Percentiles rank a stretch among this genome's conserved stretches.
These are phyloP conservation scores for Merops nubicus DNA, from an alignment of 2,113 vertebrate genomes.

Conservation along the genomic window DNA sequence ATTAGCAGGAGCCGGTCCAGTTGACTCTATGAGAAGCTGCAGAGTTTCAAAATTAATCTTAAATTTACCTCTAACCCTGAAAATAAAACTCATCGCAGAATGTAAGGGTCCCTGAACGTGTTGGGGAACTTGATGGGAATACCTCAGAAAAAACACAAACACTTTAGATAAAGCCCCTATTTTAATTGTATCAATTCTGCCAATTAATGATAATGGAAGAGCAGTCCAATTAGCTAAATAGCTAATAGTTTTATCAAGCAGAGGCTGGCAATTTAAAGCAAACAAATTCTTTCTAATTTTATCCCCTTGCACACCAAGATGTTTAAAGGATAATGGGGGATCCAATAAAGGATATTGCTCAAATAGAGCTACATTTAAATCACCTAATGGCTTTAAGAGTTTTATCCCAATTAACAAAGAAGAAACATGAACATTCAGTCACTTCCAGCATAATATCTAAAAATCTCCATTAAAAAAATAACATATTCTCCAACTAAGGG, in stretches of 20 bases:
- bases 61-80: slow-evolving; percentile 73
- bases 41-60: slow-evolving; percentile 75
- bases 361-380: slow-evolving; percentile 83
- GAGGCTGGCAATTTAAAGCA: slow-evolving; percentile 85
- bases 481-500: background rate
- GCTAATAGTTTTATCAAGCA: slow-evolving; percentile 87
- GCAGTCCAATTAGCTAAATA: slow-evolving; percentile 85
- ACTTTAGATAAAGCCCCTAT: slow-evolving; percentile 79
- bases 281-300: slow-evolving; percentile 88
- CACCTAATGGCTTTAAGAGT: slow-evolving; percentile 79
- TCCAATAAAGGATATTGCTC: slow-evolving; percentile 81
- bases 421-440: slow-evolving; percentile 76
- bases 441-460: slow-evolving; percentile 70
- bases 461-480: slow-evolving; percentile 75
- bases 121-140: slow-evolving; percentile 73
- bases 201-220: slow-evolving; percentile 88
- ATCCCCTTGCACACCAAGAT: slow-evolving; percentile 83
- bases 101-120: slow-evolving; percentile 68
- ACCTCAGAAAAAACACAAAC: slow-evolving; percentile 75
- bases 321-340: slow-evolving; percentile 86
- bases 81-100: slow-evolving; percentile 77
- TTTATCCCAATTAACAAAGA: slow-evolving; percentile 83
- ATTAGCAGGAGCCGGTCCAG: slow-evolving; percentile 51
- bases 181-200: slow-evolving; percentile 87
- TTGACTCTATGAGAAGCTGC: slow-evolving; percentile 42